Conservation (phyloP, 2,888 invertebrate genomes). For the Acanthoscelides obtectus region DNA sequence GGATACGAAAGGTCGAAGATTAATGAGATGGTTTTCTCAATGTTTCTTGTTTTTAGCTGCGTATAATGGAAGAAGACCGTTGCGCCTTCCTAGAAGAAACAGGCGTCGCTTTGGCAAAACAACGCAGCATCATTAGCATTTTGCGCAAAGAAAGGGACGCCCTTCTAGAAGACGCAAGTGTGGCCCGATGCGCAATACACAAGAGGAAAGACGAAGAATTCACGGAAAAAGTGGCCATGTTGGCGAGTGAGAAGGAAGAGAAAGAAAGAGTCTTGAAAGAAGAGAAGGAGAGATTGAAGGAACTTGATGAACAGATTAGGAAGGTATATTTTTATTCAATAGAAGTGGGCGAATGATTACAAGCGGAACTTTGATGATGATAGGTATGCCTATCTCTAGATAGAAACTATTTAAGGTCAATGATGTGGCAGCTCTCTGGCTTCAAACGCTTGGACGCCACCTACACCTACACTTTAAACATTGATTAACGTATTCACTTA, state of each 20-base stretch:
- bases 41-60: slow-evolving; percentile 49
- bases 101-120: slow-evolving; percentile 60
- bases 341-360: slow-evolving; percentile 4
- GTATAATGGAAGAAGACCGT: slow-evolving; percentile 79
- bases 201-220: slow-evolving; percentile 52
- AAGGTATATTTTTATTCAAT: slow-evolving; percentile 22
- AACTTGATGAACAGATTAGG: slow-evolving; percentile 52
- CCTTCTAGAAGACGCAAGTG: slow-evolving; percentile 58
- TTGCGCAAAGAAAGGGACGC: slow-evolving; percentile 61
- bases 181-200: slow-evolving; percentile 56
- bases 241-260: slow-evolving; percentile 55
- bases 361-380: background rate
- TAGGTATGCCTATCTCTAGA: too few relatives aligned
- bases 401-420: too few relatives aligned
- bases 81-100: slow-evolving; percentile 66
- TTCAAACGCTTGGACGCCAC: too few relatives aligned
- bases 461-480: too few relatives aligned
- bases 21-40: background rate
- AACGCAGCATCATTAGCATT: slow-evolving; percentile 57
- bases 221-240: slow-evolving; percentile 50
- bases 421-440: too few relatives aligned
- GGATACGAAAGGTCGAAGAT: too few relatives aligned
- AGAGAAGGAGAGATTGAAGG: slow-evolving; percentile 44
- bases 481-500: too few relatives aligned
- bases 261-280: slow-evolving; percentile 40